phyloP scores from a whole-genome alignment of 2,797 vertebrate genomes.

The Notamacropus eugenii region DNA sequence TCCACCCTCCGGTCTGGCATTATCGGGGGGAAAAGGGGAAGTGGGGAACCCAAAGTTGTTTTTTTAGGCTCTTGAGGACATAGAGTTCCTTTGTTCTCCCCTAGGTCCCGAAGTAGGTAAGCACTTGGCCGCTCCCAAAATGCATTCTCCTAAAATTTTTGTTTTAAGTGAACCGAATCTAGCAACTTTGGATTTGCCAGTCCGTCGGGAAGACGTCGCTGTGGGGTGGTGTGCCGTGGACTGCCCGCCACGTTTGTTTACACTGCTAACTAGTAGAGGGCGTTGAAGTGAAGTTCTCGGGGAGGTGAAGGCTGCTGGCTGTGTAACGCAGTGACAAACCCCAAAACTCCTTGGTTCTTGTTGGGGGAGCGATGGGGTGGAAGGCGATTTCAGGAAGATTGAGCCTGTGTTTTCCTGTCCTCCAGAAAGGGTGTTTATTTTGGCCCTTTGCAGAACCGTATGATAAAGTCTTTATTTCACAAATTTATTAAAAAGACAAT shows the following conservation, averaged over 20 bases:
- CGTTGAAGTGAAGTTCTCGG: not conserved
- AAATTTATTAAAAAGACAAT: slow-evolving; percentile 25
- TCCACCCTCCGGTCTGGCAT: slow-evolving; percentile 16
- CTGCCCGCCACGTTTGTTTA: slow-evolving; percentile 70
- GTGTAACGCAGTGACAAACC: not conserved
- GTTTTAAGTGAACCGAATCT: slow-evolving; percentile 44
- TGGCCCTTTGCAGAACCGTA: not conserved
- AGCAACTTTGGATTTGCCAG: slow-evolving; percentile 56
- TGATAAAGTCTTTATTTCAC: not conserved
- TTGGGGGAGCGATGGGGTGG: not conserved
- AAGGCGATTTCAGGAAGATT: not conserved
- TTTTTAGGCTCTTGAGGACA: slow-evolving; percentile 61
- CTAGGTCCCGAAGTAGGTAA: slow-evolving; percentile 68
- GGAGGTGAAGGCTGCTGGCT: not conserved
- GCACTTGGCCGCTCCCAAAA: slow-evolving; percentile 27
- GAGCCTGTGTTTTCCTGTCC: not conserved
- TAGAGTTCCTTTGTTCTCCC: slow-evolving; percentile 84
- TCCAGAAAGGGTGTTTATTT: not conserved
- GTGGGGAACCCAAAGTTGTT: slow-evolving; percentile 73
- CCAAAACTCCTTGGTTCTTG: not conserved
- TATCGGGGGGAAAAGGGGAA: slow-evolving; percentile 4
- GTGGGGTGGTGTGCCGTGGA: slow-evolving; percentile 5
- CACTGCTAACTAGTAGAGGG: slow-evolving; percentile 12
- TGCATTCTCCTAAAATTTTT: slow-evolving; percentile 15
- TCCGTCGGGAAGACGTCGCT: slow-evolving; percentile 44